These are phyloP conservation scores for Neodiprion pinetum DNA, from an alignment of 1,140 invertebrate species.

Conservation along the genomic window DNA sequence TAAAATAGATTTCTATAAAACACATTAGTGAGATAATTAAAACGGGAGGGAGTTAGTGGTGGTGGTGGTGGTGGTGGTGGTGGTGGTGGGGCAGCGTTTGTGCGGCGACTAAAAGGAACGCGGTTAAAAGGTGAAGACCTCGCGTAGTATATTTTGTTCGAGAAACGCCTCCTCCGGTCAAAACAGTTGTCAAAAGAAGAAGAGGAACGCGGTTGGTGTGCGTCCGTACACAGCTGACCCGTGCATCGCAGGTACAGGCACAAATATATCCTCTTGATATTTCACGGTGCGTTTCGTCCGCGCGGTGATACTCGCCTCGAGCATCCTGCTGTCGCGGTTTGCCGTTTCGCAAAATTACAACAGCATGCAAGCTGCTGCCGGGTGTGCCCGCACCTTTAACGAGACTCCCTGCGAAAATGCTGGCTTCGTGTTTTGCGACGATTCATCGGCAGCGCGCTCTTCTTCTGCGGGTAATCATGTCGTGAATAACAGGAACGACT, in stretches of 20 bases:
- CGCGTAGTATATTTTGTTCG: background rate
- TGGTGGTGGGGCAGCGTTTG: background rate
- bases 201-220: background rate
- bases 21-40: background rate
- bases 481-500: background rate
- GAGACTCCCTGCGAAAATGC: background rate
- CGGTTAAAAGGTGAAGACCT: background rate
- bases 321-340: background rate
- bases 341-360: background rate
- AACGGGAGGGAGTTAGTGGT: background rate
- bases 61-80: background rate
- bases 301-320: background rate
- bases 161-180: background rate
- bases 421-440: background rate
- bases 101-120: slow-evolving; percentile 4
- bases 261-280: background rate
- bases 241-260: no score
- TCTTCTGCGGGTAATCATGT: background rate
- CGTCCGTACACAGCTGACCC: background rate
- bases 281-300: background rate
- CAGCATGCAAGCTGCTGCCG: background rate
- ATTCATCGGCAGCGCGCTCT: background rate
- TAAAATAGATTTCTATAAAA: no score
- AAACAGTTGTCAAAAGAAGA: background rate
- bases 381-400: background rate